A percentile compares a stretch with the other conserved stretches of the same genome.
These are phyloP conservation scores for Amphiduros pacificus DNA, from an alignment of 2,888 invertebrate genomes.

Conservation along the genomic window DNA sequence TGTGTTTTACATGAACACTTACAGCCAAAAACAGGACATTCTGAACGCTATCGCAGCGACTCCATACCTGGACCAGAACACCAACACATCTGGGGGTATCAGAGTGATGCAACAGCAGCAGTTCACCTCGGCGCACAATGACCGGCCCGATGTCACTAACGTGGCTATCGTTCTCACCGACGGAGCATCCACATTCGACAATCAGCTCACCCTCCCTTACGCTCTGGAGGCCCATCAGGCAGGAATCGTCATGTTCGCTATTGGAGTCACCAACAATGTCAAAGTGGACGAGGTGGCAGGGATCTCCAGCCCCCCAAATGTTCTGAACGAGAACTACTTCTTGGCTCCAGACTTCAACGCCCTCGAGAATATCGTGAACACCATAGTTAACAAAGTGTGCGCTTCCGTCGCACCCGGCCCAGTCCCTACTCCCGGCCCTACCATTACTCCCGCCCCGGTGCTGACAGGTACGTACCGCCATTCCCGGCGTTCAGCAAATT, in stretches of 20 bases:
- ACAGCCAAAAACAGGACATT: not conserved
- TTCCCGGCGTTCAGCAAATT: too few relatives aligned
- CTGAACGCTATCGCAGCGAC: not conserved
- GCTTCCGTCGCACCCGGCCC: too few relatives aligned
- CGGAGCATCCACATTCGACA: conserved; percentile 13
- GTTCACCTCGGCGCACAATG: conserved; percentile 9
- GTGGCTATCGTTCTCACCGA: conserved; percentile 15
- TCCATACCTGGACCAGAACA: conserved; percentile 11
- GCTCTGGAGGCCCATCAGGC: not conserved
- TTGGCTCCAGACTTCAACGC: conserved; percentile 24
- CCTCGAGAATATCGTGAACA: conserved; percentile 3
- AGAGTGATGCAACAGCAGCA: conserved; percentile 12
- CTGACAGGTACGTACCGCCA: too few relatives aligned
- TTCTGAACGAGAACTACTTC: conserved; percentile 30
- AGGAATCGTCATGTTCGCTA: conserved; percentile 4
- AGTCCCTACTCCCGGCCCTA: too few relatives aligned
- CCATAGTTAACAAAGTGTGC: too few relatives aligned
- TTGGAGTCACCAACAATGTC: conserved; percentile 12
- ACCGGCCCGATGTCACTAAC: conserved; percentile 11
- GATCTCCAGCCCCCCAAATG: conserved; percentile 17
- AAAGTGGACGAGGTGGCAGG: not conserved
- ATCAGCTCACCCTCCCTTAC: not conserved
- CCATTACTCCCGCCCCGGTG: too few relatives aligned
- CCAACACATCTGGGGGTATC: conserved; percentile 20
- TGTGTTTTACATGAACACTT: too few relatives aligned